Conservation (phyloP, 2,888 invertebrate genomes). For the Cacoxenus indagator region DNA sequence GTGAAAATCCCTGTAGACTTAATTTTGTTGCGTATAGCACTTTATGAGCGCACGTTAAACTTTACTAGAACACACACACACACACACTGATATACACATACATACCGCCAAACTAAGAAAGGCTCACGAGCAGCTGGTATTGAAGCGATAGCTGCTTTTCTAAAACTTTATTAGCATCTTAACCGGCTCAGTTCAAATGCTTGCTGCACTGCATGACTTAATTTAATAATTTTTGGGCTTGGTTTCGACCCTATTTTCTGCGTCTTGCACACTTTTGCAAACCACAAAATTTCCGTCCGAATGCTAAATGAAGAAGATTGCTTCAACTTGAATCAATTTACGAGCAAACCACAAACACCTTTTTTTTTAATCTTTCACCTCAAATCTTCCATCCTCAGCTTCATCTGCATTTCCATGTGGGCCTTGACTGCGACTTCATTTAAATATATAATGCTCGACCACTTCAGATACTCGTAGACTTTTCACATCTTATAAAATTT, state of each 20-base stretch:
- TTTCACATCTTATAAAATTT: conserved; percentile 1
- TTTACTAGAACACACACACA: neutral
- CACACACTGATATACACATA: neutral
- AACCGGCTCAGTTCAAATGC: neutral
- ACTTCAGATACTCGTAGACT: neutral
- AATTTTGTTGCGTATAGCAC: conserved; percentile 8
- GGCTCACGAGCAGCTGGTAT: neutral
- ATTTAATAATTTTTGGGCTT: conserved; percentile 4
- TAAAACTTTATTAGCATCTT: neutral
- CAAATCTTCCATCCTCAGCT: neutral
- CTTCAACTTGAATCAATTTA: conserved; percentile 13
- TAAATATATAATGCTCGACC: conserved; percentile 7
- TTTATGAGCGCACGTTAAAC: conserved; percentile 6
- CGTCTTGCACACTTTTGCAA: too few relatives aligned
- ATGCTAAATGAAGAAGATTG: too few relatives aligned
- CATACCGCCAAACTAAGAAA: too few relatives aligned
- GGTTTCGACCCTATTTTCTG: neutral
- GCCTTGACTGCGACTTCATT: conserved; percentile 5
- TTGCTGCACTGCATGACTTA: neutral
- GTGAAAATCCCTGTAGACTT: neutral
- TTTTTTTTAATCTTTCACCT: neutral
- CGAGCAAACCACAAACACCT: neutral
- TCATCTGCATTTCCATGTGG: too few relatives aligned
- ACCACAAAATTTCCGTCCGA: too few relatives aligned
- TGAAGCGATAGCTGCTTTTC: neutral